Base-by-base conservation (phyloP, 2,888 invertebrate genomes). In the Aradus depressus region DNA sequence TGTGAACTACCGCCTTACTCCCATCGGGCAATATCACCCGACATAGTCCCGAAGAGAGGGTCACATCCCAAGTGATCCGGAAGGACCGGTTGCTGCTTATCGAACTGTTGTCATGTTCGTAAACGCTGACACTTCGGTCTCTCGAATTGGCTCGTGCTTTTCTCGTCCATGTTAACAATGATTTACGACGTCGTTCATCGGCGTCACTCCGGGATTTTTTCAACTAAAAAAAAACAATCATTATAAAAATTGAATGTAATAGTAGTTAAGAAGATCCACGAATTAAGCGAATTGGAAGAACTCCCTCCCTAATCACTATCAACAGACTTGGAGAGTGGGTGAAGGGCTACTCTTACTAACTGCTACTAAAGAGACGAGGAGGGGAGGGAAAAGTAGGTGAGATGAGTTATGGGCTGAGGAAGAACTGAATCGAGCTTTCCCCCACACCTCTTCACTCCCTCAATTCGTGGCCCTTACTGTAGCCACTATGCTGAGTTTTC, bases 1-100 rank as follows among this genome's bases (percentile, higher is more conserved):
- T 85, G 60, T 84, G 84, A 53, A 93, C 86, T 59, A 95, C 91
- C 1, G 93, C 91, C 3, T 93, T 91, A 52, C 91, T 89, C 42
- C 87, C 86, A 70, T 93, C 92, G 2, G 88, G 87, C 54, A 96
- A 72, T 63, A 87, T 80, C 54, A 96, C 88, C 58, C 91, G 79
- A 65, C 90, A 90, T 25, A 88, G 68, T 3, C 75, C 70, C 35
- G 60, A 60, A 41, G 72, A 67, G 51, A 73, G 63, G 28, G 75
- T 72, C 56, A 76, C 65, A 65, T 76, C 75, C 68, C 76, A 71
- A 14, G 76, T 75, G 1, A 77, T 75, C 58, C 78, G 66, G 1
- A 77, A 77, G 6, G 75, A 75, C 58, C 74, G 69, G 62, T 78
- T 79, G 60, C 77, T 77, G 53, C 75, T 74, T 59, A 75, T 69